Percentiles rank a stretch among this genome's conserved stretches.
phyloP scores from a whole-genome alignment of 2,113 vertebrate genomes.

The Marmota monax region DNA sequence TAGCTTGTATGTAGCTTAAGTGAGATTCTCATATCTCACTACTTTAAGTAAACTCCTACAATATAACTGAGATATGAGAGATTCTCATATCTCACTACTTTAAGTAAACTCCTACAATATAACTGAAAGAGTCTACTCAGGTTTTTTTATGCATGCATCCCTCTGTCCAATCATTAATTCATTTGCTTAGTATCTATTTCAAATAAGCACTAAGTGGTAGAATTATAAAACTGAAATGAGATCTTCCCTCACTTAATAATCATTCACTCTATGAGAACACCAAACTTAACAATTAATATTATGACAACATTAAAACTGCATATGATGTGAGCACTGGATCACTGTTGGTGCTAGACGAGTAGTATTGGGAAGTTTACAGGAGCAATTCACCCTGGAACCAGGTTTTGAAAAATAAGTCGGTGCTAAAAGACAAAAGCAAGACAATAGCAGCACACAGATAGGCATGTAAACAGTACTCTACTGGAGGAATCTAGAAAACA shows the following conservation, averaged over 20 bases:
- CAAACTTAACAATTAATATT: constrained; percentile 7
- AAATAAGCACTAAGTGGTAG: not conserved
- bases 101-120: not conserved
- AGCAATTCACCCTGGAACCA: not conserved
- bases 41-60: not conserved
- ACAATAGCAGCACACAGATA: not conserved
- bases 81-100: not conserved
- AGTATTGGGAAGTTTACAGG: not conserved
- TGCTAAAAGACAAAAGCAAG: not conserved
- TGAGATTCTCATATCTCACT: not conserved
- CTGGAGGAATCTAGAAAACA: not conserved
- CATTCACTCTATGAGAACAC: not conserved
- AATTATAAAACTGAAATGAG: not conserved
- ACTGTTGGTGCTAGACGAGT: not conserved
- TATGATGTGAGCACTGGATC: not conserved
- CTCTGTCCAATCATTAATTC: not conserved
- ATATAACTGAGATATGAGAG: not conserved
- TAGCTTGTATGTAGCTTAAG: not conserved
- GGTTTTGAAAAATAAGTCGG: not conserved
- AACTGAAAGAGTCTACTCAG: not conserved
- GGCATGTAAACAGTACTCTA: too few relatives aligned
- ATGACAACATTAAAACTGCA: not conserved
- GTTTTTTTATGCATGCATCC: not conserved
- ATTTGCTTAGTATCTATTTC: not conserved
- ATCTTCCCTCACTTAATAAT: not conserved